Percentiles rank a stretch among this genome's conserved stretches.
phyloP scores from a whole-genome alignment of 2,797 vertebrate genomes.

The Trachurus trachurus region DNA sequence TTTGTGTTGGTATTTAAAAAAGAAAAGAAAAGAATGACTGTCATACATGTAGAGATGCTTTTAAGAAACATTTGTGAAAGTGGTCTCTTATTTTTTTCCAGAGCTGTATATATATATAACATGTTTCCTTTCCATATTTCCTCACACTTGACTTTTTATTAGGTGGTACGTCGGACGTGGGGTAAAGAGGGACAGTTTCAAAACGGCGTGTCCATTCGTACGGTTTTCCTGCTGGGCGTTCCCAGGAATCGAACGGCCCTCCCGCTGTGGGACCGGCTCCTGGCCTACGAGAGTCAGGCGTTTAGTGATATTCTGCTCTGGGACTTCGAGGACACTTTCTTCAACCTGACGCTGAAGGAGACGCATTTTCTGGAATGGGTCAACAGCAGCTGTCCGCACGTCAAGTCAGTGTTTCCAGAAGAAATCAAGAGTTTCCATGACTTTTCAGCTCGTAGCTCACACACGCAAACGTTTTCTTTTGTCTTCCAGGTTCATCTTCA shows the following conservation, averaged over 20 bases:
- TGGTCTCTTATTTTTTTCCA: too few relatives aligned
- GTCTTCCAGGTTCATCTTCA: conserved; percentile 91
- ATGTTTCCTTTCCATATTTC: not conserved
- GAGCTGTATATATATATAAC: too few relatives aligned
- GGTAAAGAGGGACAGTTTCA: conserved; percentile 89
- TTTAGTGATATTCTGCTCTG: conserved; percentile 94
- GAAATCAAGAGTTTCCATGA: not conserved
- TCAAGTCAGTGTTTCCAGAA: conserved; percentile 72
- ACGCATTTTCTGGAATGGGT: conserved; percentile 97
- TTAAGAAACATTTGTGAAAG: too few relatives aligned
- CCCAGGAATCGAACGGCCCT: conserved; percentile 85
- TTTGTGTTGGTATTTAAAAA: too few relatives aligned
- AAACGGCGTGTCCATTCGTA: conserved; percentile 85
- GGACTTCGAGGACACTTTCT: conserved; percentile 98
- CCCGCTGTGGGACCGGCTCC: conserved; percentile 90
- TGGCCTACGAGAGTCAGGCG: conserved; percentile 91
- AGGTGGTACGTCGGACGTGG: conserved; percentile 96
- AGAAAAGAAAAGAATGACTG: too few relatives aligned
- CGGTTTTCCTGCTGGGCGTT: conserved; percentile 93
- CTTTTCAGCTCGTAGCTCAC: not conserved
- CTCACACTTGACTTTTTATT: not conserved
- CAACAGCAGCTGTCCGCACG: conserved; percentile 88
- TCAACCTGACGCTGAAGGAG: conserved; percentile 98
- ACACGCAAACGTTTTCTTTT: not conserved
- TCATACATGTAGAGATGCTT: too few relatives aligned